phyloP scores from a whole-genome alignment of 2,888 invertebrate species.

The Minunthozetes semirufus region DNA sequence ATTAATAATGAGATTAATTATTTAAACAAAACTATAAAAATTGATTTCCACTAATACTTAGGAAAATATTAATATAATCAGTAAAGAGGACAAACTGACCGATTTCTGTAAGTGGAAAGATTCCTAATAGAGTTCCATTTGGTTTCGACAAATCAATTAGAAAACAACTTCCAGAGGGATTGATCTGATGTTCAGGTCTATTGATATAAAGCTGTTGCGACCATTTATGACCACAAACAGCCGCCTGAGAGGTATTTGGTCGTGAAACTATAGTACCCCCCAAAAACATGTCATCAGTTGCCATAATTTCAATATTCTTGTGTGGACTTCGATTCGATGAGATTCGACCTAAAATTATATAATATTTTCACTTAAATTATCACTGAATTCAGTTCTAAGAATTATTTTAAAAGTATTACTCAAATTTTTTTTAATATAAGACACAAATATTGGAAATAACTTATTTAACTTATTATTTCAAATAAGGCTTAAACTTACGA shows the following conservation, averaged over 20 bases:
- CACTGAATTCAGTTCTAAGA: too few species aligned
- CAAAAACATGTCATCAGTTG: background rate
- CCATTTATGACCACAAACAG: background rate
- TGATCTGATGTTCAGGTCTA: background rate
- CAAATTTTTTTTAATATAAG: too few species aligned
- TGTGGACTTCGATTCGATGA: background rate
- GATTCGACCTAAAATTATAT: background rate
- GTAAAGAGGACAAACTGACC: too few species aligned
- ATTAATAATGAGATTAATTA: background rate
- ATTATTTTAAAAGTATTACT: too few species aligned
- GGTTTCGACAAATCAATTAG: background rate
- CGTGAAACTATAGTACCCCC: background rate
- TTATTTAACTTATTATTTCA: too few species aligned
- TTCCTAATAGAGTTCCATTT: background rate
- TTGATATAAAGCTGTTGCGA: background rate
- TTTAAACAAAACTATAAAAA: background rate
- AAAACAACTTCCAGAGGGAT: slow-evolving; percentile 12
- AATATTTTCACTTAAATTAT: too few species aligned
- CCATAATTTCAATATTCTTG: background rate
- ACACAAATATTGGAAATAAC: too few species aligned
- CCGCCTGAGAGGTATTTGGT: background rate
- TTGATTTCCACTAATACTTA: background rate
- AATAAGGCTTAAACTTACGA: too few species aligned
- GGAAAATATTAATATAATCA: too few species aligned
- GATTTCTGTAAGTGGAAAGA: background rate